phyloP scores from a whole-genome alignment of 1,140 invertebrate species.

The Diorhabda sublineata region DNA sequence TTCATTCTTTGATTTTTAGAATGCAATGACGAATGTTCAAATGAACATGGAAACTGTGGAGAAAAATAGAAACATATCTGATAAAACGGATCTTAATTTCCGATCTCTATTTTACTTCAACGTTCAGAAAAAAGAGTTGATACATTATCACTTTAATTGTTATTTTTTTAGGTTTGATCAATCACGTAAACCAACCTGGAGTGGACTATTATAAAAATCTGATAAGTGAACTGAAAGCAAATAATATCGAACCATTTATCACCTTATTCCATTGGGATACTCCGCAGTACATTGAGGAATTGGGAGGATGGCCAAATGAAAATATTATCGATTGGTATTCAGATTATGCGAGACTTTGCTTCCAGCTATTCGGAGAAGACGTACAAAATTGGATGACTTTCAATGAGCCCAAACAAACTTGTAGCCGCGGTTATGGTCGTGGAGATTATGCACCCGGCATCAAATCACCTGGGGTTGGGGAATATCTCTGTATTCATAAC shows the following conservation, averaged over 20 bases:
- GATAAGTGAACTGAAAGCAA: constrained; percentile 11
- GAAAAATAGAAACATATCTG: no score
- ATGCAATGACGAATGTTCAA: no score
- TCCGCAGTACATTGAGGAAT: constrained; percentile 6
- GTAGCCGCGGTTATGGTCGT: constrained; percentile 19
- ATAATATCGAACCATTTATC: constrained; percentile 11
- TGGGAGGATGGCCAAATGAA: constrained; percentile 10
- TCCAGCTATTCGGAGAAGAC: constrained; percentile 25
- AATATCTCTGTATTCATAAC: constrained; percentile 48
- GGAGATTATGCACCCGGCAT: constrained; percentile 19
- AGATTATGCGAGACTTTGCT: constrained; percentile 12
- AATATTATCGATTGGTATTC: neutral
- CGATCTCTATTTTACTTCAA: no score
- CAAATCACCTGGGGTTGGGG: constrained; percentile 35
- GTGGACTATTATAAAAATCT: constrained; percentile 17
- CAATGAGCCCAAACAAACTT: constrained; percentile 33
- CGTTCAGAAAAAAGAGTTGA: no score
- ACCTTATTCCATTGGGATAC: constrained; percentile 10
- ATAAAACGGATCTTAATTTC: no score
- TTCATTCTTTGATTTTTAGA: no score
- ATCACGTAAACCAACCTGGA: constrained; percentile 6
- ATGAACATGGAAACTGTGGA: no score
- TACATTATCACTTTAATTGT: no score
- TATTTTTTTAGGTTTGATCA: constrained; percentile 5
- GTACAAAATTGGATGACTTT: constrained; percentile 44